Base-by-base conservation (phyloP, 1,140 invertebrate genomes). In the Kradibia gibbosae region DNA sequence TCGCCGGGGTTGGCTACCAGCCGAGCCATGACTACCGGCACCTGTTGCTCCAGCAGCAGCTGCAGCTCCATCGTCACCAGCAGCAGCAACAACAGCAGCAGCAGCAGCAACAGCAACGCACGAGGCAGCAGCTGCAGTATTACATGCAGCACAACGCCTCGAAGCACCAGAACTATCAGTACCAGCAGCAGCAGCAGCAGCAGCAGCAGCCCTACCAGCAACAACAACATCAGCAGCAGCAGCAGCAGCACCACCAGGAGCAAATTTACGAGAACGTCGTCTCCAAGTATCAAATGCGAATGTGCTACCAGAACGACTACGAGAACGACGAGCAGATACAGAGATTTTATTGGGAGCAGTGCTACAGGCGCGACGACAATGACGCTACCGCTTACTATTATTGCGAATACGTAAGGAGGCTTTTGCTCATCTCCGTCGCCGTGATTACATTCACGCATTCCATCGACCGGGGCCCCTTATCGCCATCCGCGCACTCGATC, bases 281-380 rank as follows among this genome's bases (percentile, higher is more conserved):
- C 0, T 91, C 90, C 0, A 89, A 89, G 70, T 91, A 91, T 78
- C 90, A 87, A 7, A 91, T 91, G 90, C 89, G 87, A 70, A 90
- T 91, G 90, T 91, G 91, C 78, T 91, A 91, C 57, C 90, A 91
- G 39, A 91, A 91, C 77, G 91, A 91, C 80, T 91, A 91, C 67
- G 91, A 91, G 74, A 91, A 91, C 76, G 91, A 91, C 82, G 90
- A 91, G 78, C 90, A 91, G 75, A 91, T 91, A 39, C 91, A 91
- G 77, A 85, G 89, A 36, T 91, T 91, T 53, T 91, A 91, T 65
- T 91, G 91, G 91, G 90, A 91, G 76, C 91, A 91, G 84, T 91
- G 90, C 83, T 91, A 91, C 57, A 85, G 87, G 25, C 86, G 88
- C 20, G 88, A 90, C 80, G 88, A 90, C 78, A 87, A 84, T 55